phyloP scores from a whole-genome alignment of 92 coral and sea anemone species.

The Phenganax marumi region DNA sequence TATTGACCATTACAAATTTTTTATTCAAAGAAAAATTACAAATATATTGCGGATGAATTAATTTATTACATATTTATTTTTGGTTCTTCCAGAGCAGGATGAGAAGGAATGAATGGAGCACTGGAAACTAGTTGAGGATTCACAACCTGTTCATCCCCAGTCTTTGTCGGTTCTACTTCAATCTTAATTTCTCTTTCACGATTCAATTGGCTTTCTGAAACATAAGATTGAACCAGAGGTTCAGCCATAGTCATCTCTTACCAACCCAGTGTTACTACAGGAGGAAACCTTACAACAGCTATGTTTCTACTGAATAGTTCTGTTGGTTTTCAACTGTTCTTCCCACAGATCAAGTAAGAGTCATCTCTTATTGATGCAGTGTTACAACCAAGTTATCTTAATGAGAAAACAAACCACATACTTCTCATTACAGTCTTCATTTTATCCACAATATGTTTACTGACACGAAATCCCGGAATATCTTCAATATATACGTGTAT shows the following conservation, averaged over 20 bases:
- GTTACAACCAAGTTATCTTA: neutral
- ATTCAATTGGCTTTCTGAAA: constrained; percentile 33
- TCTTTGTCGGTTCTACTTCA: neutral
- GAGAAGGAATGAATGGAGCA: neutral
- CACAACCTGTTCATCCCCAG: neutral
- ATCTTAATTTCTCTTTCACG: constrained; percentile 25
- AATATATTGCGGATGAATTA: neutral
- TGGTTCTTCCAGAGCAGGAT: neutral
- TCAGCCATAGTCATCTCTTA: neutral
- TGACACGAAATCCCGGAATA: constrained; percentile 69
- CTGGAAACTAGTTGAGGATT: neutral
- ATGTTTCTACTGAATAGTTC: neutral
- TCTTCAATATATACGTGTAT: constrained; percentile 68
- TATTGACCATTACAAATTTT: neutral
- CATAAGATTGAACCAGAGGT: neutral
- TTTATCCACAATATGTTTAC: constrained; percentile 71
- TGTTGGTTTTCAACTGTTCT: neutral
- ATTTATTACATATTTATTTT: neutral
- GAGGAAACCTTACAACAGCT: neutral
- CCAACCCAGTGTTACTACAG: constrained; percentile 4
- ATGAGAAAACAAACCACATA: constrained; percentile 34
- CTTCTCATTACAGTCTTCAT: constrained; percentile 88
- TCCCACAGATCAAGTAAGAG: neutral
- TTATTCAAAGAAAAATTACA: neutral
- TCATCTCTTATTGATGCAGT: neutral